Conservation (phyloP, 1,140 invertebrate species). For the Pseudachorutes palmiensis region DNA sequence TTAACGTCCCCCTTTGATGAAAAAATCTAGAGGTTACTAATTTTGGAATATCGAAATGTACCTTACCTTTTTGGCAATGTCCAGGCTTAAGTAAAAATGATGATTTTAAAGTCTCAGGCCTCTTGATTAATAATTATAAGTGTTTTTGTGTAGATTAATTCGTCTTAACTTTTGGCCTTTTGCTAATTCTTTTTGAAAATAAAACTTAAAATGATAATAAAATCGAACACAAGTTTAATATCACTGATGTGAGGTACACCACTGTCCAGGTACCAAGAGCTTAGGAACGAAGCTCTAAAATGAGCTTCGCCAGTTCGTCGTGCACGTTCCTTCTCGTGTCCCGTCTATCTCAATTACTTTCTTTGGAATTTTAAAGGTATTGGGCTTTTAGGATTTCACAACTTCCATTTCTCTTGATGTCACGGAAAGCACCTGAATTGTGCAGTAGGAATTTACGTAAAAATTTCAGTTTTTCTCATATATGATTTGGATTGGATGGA, state of each 20-base stretch:
- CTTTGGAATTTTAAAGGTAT: not conserved
- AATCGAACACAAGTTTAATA: constrained; percentile 10
- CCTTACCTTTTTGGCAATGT: constrained; percentile 8
- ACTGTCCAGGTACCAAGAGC: not conserved
- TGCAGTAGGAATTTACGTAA: not conserved
- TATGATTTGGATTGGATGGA: constrained; percentile 8
- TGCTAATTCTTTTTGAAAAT: not conserved
- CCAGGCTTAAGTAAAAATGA: not conserved
- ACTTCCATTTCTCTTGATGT: constrained; percentile 1
- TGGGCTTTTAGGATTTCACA: not conserved
- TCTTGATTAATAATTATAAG: constrained; percentile 4
- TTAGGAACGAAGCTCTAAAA: not conserved
- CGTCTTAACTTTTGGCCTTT: not conserved
- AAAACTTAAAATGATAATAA: constrained; percentile 3
- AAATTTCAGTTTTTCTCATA: constrained; percentile 7
- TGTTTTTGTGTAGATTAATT: not conserved
- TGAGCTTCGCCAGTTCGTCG: no score
- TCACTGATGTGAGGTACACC: constrained; percentile 9
- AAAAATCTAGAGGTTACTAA: not conserved
- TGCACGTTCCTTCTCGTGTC: no score
- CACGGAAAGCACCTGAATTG: constrained; percentile 9
- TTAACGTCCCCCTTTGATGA: not conserved
- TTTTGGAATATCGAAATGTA: not conserved
- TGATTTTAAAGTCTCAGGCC: constrained; percentile 6
- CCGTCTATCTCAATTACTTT: not conserved